Percentiles rank a stretch among this genome's conserved stretches.
Evolutionary conservation across 1,140 invertebrate genomes (phyloP).

Genomic region (Temnothorax longispinosus): DNA sequence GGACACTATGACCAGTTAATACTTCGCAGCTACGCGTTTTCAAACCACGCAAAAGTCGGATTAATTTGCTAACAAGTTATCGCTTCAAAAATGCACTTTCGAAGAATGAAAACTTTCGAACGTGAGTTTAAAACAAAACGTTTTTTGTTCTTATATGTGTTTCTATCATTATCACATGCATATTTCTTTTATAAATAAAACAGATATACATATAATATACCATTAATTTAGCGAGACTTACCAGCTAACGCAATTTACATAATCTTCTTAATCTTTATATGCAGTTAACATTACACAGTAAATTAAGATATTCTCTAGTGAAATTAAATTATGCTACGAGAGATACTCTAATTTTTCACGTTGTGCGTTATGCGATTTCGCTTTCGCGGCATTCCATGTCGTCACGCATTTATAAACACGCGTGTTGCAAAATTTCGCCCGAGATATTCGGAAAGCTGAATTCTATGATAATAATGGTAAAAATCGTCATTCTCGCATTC

Average conservation of each 20-base stretch:
- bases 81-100: conserved; percentile 25
- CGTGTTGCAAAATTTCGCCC: conserved; percentile 6
- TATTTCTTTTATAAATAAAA: neutral
- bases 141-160: conserved; percentile 9
- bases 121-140: neutral
- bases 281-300: neutral
- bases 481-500: conserved; percentile 46
- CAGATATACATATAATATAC: neutral
- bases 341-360: conserved; percentile 19
- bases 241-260: neutral
- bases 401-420: conserved; percentile 6
- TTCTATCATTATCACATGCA: neutral
- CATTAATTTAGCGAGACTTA: neutral
- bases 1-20: conserved; percentile 53
- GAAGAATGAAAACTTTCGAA: conserved; percentile 16
- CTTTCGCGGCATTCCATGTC: neutral
- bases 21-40: conserved; percentile 54
- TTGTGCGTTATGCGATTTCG: conserved; percentile 2
- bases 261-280: neutral
- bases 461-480: conserved; percentile 53
- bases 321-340: neutral
- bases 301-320: neutral
- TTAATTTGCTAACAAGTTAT: conserved; percentile 49
- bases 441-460: conserved; percentile 32
- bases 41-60: conserved; percentile 47